Evolutionary conservation across 2,113 vertebrate genomes (phyloP).

Genomic region (Struthio camelus): DNA sequence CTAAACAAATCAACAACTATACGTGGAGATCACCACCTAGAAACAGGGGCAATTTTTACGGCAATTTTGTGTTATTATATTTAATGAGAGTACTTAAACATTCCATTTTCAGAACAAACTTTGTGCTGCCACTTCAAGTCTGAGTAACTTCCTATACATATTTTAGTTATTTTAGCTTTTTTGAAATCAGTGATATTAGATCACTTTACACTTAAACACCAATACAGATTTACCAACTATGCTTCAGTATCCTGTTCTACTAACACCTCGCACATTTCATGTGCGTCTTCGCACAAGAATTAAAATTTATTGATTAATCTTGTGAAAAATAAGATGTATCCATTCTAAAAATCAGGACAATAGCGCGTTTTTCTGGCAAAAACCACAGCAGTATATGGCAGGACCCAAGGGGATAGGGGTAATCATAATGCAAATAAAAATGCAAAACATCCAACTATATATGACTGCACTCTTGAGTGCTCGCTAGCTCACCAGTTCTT

Average conservation of each 20-base stretch:
- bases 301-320: not conserved
- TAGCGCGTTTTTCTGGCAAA: not conserved
- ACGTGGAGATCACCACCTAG: slow-evolving; percentile 44
- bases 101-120: slow-evolving; percentile 74
- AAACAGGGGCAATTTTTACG: slow-evolving; percentile 69
- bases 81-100: slow-evolving; percentile 83
- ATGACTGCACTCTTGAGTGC: not conserved
- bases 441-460: not conserved
- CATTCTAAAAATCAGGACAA: not conserved
- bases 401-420: not conserved
- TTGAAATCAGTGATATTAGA: not conserved
- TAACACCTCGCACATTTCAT: not conserved
- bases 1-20: slow-evolving; percentile 64
- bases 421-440: slow-evolving; percentile 24
- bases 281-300: not conserved
- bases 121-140: slow-evolving; percentile 46
- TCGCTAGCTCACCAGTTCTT: not conserved
- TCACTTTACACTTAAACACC: not conserved
- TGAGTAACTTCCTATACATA: not conserved
- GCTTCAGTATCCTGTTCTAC: not conserved
- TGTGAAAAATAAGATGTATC: not conserved
- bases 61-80: slow-evolving; percentile 73
- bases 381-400: not conserved
- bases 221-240: not conserved
- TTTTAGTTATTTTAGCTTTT: not conserved